Conservation (phyloP, 2,888 invertebrate species). For the Venusia cambrica region DNA sequence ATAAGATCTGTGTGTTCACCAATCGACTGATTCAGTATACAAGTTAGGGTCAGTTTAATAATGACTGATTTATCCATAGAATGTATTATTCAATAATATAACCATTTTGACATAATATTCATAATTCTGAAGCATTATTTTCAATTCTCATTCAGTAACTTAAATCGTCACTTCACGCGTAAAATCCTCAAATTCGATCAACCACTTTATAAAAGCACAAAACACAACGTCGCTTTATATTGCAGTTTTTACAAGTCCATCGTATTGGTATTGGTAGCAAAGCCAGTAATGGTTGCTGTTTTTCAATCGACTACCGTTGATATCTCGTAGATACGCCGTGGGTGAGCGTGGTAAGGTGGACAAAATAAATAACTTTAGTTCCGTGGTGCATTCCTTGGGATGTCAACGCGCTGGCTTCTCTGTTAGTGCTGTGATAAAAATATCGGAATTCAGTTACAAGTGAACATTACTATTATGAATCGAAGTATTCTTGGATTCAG, state of each 20-base stretch:
- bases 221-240: conserved; percentile 28
- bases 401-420: conserved; percentile 55
- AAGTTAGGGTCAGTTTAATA: no score
- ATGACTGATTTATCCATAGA: no score
- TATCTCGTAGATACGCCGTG: conserved; percentile 27
- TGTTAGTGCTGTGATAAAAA: conserved; percentile 14
- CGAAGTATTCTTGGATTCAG: no score
- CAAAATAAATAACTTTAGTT: conserved; percentile 71
- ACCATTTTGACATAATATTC: no score
- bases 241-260: conserved; percentile 18
- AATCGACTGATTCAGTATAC: no score
- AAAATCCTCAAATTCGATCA: conserved; percentile 61
- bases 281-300: conserved; percentile 45
- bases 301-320: conserved; percentile 36
- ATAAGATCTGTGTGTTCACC: no score
- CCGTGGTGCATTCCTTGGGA: conserved; percentile 52
- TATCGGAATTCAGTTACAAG: no score
- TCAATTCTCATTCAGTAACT: no score
- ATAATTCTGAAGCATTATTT: no score
- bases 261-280: conserved; percentile 3
- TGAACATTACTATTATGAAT: no score
- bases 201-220: conserved; percentile 31
- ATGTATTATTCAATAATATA: no score
- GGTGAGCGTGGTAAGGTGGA: conserved; percentile 48
- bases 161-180: no score